These are phyloP conservation scores for Cisticola juncidis DNA, from an alignment of 2,113 vertebrate genomes.

Conservation along the genomic window DNA sequence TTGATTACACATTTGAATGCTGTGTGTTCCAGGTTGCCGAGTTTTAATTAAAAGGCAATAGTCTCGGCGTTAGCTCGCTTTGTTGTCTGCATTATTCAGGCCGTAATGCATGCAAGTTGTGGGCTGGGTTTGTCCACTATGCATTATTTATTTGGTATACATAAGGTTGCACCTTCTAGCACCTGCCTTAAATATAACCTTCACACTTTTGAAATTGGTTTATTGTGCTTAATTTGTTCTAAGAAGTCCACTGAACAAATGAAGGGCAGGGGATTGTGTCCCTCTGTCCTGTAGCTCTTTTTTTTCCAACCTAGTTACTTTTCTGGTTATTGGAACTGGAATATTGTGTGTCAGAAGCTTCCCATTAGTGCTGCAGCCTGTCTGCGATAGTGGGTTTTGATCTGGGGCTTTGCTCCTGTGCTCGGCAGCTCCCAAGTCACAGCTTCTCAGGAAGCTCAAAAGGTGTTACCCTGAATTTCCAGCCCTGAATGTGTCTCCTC, in stretches of 20 bases:
- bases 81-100: slow-evolving; percentile 48
- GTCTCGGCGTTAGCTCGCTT: slow-evolving; percentile 55
- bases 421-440: background rate
- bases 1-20: slow-evolving; percentile 83
- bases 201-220: background rate
- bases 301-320: background rate
- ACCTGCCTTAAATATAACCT: background rate
- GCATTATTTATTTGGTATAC: background rate
- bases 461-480: background rate
- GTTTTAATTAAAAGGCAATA: slow-evolving; percentile 79
- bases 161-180: background rate
- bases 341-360: background rate
- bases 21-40: slow-evolving; percentile 74
- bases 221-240: background rate
- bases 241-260: background rate
- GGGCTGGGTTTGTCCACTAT: background rate
- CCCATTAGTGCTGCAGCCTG: background rate
- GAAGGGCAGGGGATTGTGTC: accelerated
- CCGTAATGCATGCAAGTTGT: background rate
- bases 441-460: background rate
- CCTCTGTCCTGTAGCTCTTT: background rate
- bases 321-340: background rate
- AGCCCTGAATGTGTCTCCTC: background rate
- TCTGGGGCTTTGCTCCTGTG: background rate
- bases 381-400: background rate